phyloP scores from a whole-genome alignment of 2,797 vertebrate species.

The Cossypha caffra region DNA sequence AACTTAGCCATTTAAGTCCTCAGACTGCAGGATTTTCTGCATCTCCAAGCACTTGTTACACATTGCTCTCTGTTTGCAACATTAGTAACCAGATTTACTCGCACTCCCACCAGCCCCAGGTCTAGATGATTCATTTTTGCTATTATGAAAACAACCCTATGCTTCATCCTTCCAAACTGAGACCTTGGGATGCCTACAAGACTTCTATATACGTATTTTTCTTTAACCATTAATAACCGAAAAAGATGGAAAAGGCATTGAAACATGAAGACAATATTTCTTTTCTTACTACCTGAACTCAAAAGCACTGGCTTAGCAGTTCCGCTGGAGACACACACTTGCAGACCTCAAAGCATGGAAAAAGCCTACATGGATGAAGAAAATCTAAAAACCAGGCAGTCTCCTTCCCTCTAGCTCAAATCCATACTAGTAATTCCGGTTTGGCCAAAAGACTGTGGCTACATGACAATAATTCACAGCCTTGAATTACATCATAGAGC shows the following conservation, averaged over 20 bases:
- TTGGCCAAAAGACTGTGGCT: not conserved
- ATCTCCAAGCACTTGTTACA: not conserved
- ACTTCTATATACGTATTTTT: accelerated
- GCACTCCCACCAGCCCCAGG: accelerated
- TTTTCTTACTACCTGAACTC: not conserved
- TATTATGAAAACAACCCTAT: not conserved
- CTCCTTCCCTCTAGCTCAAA: not conserved
- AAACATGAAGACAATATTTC: not conserved
- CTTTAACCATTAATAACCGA: not conserved
- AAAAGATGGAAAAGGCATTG: not conserved
- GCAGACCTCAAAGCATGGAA: not conserved
- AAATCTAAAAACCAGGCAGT: not conserved
- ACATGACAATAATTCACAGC: not conserved
- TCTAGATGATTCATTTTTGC: not conserved
- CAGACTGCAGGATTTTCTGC: not conserved
- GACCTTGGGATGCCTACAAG: not conserved
- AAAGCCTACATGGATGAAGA: not conserved
- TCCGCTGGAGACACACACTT: not conserved
- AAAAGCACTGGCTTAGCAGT: not conserved
- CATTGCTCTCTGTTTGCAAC: not conserved
- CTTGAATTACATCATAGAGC: not conserved
- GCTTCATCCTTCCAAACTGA: accelerated
- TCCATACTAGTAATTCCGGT: not conserved
- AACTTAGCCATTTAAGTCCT: not conserved
- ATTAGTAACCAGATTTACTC: not conserved